Evolutionary conservation across 2,113 vertebrate genomes (phyloP), one percentile per base, ranked within the genome.

Genomic region (Colinus virginianus): DNA sequence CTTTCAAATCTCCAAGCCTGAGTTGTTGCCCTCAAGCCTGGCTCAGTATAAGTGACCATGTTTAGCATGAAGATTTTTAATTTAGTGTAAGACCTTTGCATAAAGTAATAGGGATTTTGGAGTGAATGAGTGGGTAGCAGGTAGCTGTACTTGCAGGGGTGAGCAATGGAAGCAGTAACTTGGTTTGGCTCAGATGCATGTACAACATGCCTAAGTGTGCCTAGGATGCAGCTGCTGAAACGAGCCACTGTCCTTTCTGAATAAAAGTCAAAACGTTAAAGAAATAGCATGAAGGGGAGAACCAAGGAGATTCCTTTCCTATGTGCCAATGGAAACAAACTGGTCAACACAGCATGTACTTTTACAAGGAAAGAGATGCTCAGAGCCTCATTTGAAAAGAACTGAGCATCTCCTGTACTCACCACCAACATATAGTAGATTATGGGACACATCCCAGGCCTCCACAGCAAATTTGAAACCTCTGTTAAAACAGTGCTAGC

Each of bases 401-500:
- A 51, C 23, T 34, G 22, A 55, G 28, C 53, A 56, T 58, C 71
- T 74, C 38, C 51, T 92, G 45, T 40, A 66, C 30, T 15, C 7
- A 16, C n/a, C 40, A 61, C 18, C 49, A 62, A 20, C 20, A 38
- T 11, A 8, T 25, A 8, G 3, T n/a, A 36, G 38, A 63, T 61
- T 36, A 40, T 48, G 72, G 16, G 87, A 53, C 1, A 1, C 69
- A 28, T 91, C 38, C 63, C 38, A 90, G 62, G 42, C 49, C 51
- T 87, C 91, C 45, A 42, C 23, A 87, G 59, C 78, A 55, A 79
- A 36, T 49, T 59, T 63, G 51, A 83, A 93, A 80, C 28, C 28
- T 83, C 85, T 85, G 36, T 79, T 91, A 83, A 85, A 91, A 74
- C 61, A 87, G 86, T 64, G 36, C 68, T 88, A 63, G 19, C 55